These are phyloP conservation scores for Biston betularia DNA, from an alignment of 2,888 invertebrate species.

Conservation along the genomic window DNA sequence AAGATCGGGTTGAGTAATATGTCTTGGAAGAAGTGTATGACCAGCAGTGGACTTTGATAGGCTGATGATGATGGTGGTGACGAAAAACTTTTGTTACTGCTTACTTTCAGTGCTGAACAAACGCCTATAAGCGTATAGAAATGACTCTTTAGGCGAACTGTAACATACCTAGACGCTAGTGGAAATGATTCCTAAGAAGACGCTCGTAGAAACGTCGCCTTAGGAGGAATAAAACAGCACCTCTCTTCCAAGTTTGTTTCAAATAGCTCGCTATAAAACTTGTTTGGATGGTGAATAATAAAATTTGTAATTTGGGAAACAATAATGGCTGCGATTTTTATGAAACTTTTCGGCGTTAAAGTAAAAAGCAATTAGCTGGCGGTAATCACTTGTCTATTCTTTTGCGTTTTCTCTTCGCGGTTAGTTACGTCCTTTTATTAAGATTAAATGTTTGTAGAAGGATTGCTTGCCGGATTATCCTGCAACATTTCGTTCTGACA, in stretches of 20 bases:
- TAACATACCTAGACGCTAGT: background rate
- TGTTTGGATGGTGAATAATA: conserved; percentile 43
- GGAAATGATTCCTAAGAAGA: background rate
- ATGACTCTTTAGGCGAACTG: no score
- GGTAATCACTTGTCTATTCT: conserved; percentile 14
- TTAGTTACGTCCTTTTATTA: background rate
- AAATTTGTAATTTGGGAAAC: conserved; percentile 38
- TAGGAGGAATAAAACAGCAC: conserved; percentile 35
- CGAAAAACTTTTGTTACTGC: no score
- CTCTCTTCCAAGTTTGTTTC: conserved; percentile 41
- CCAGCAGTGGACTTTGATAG: no score
- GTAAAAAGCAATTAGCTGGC: conserved; percentile 29
- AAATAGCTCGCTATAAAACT: conserved; percentile 43
- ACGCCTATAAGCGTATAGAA: no score
- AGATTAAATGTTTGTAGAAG: background rate
- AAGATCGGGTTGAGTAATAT: no score
- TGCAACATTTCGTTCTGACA: no score
- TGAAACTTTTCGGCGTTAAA: conserved; percentile 25
- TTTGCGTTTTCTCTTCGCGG: conserved; percentile 7
- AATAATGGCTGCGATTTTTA: conserved; percentile 26
- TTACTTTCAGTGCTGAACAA: no score
- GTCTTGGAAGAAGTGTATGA: no score
- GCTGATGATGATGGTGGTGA: no score
- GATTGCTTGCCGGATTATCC: background rate
- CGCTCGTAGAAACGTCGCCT: conserved; percentile 4